Conservation (phyloP, 2,797 vertebrate genomes). For the Neosilurus hyrtlii region DNA sequence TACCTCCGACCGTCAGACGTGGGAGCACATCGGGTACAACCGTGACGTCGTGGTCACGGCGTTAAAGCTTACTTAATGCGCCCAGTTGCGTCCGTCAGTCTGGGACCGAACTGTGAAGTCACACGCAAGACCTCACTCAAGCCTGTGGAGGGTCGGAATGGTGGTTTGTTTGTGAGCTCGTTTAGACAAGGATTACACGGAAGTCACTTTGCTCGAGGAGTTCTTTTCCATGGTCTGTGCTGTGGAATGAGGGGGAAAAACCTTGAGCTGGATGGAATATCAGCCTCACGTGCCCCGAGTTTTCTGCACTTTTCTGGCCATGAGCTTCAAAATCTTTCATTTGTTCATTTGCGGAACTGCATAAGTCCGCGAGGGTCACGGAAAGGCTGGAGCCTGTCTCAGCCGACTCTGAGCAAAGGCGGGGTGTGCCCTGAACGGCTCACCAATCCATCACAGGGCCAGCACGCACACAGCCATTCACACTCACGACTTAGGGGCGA, state of each 20-base stretch:
- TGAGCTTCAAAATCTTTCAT: background rate
- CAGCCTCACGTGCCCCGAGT: background rate
- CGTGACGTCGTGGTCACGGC: slow-evolving; percentile 20
- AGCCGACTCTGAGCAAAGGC: too few species aligned
- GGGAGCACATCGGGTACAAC: slow-evolving; percentile 14
- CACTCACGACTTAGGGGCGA: too few species aligned
- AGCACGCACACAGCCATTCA: too few species aligned
- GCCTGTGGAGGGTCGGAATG: slow-evolving; percentile 20
- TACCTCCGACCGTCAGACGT: slow-evolving; percentile 43
- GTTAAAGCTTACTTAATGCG: slow-evolving; percentile 57
- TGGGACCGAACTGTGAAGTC: slow-evolving; percentile 54
- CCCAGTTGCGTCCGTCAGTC: slow-evolving; percentile 55
- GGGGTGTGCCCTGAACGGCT: too few species aligned
- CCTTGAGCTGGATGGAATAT: background rate
- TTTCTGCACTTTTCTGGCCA: background rate
- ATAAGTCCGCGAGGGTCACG: too few species aligned
- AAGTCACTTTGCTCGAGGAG: slow-evolving; percentile 20
- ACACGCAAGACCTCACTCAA: slow-evolving; percentile 22
- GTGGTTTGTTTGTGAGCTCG: slow-evolving; percentile 9
- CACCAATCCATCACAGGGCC: too few species aligned
- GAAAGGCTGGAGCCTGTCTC: too few species aligned
- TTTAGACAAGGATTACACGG: slow-evolving; percentile 43
- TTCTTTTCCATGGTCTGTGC: slow-evolving; percentile 23
- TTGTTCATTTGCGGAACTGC: too few species aligned
- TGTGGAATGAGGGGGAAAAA: background rate